These are phyloP conservation scores for Melozone crissalis DNA, from an alignment of 2,113 vertebrate genomes.

Conservation along the genomic window DNA sequence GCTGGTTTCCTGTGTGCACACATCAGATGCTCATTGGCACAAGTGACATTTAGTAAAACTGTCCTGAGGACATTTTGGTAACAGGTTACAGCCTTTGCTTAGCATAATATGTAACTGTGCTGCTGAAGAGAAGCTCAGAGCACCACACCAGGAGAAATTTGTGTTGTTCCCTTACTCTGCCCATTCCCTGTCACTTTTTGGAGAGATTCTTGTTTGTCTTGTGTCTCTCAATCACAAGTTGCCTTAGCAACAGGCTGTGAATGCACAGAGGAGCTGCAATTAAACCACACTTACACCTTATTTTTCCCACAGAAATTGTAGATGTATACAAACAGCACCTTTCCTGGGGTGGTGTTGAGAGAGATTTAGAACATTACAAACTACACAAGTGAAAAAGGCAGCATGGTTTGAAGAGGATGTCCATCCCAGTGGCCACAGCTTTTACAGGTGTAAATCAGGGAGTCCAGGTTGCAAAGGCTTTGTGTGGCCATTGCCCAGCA, in stretches of 20 bases:
- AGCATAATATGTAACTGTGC: neutral
- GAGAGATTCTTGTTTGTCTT: slow-evolving; percentile 44
- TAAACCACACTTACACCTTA: neutral
- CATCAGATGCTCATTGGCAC: neutral
- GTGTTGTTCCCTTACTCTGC: neutral
- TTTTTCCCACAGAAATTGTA: neutral
- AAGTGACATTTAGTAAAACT: neutral
- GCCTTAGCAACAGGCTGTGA: slow-evolving; percentile 79
- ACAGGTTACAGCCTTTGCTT: neutral
- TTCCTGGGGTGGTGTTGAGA: neutral
- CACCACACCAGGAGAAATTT: neutral
- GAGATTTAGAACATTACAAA: neutral
- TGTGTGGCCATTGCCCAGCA: neutral
- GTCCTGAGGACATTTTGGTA: neutral
- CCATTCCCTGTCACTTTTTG: slow-evolving; percentile 55
- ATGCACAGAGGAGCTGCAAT: slow-evolving; percentile 74
- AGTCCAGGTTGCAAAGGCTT: neutral
- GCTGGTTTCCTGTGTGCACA: neutral
- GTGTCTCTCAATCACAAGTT: slow-evolving; percentile 72
- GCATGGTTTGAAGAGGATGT: neutral
- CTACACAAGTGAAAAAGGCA: neutral
- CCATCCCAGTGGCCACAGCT: neutral
- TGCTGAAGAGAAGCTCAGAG: neutral
- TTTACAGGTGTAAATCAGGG: neutral
- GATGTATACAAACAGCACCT: neutral